phyloP scores from a whole-genome alignment of 2,888 invertebrate genomes.

The Pinctada fucata region DNA sequence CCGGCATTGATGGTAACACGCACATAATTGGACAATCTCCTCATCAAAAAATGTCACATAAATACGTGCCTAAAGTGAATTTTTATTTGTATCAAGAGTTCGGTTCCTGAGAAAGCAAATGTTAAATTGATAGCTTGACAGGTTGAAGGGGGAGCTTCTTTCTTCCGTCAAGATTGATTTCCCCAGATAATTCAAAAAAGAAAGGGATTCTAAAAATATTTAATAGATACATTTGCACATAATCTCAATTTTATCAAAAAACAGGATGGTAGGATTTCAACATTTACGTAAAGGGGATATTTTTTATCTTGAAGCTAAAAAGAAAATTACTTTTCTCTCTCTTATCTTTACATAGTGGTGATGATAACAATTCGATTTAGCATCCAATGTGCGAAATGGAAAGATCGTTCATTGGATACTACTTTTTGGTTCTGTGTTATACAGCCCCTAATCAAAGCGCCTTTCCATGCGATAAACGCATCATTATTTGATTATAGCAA shows the following conservation, averaged over 20 bases:
- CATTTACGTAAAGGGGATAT: not conserved
- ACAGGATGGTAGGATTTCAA: too few relatives aligned
- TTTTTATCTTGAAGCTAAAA: not conserved
- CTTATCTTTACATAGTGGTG: not conserved
- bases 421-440: not conserved
- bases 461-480: not conserved
- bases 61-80: not conserved
- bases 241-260: too few relatives aligned
- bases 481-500: not conserved
- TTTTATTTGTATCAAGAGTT: not conserved
- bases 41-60: not conserved
- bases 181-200: too few relatives aligned
- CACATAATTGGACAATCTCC: slow-evolving; percentile 3
- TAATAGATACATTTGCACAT: too few relatives aligned
- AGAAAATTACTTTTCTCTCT: too few relatives aligned
- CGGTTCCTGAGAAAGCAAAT: not conserved
- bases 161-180: too few relatives aligned
- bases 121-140: too few relatives aligned
- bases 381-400: not conserved
- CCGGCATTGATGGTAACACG: too few relatives aligned
- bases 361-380: not conserved
- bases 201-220: too few relatives aligned
- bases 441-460: not conserved
- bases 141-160: too few relatives aligned
- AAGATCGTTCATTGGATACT: not conserved